Base-by-base conservation (phyloP, 2,113 vertebrate species). In the Rhodinocichla rosea region DNA sequence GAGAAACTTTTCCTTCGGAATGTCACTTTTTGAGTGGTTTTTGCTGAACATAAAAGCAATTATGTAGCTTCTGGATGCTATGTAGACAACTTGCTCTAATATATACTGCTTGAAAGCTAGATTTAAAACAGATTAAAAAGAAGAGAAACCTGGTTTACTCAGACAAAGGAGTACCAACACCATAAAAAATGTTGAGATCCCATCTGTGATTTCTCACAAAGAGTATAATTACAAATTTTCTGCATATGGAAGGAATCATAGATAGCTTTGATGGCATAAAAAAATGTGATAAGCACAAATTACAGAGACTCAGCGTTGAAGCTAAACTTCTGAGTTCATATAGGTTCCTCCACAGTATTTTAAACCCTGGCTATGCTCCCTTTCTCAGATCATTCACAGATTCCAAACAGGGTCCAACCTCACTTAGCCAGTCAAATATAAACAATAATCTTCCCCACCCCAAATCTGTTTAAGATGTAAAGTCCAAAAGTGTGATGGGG, bases 161-260 rank as follows among this genome's bases (percentile, higher is more conserved):
- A 92, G 74, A 89, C 77, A 94, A 94, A 89, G 27, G n/a, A 86
- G 39, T 68, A 92, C 8, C 52, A 78, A 78, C 39, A 77, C 28
- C 44, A 63, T 35, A 85, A 92, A 89, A 37, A 56, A 32, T 12
- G 7, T 70, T 85, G 78, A 95, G 70, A 73, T 77, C n/a, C 89
- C 93, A 94, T 92, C 87, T 91, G 55, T 87, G 74, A 80, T 62
- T 92, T 90, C 50, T 91, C 55, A 67, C 59, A 82, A 78, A 90
- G 63, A 91, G 59, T 96, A 87, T 89, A 96, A 89, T 92, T 87
- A 64, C 39, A 63, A 5, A 40, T 50, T 89, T 76, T 67, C 75
- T 76, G 40, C 78, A 74, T 77, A 77, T 74, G 76, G 84, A 75
- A 92, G 55, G 23, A 83, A 55, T 10, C 60, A 55, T 57, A 77